Evolutionary conservation across 2,797 vertebrate species (phyloP), one percentile per base, ranked within the genome.

Genomic region (Myoxocephalus aenaeus): DNA sequence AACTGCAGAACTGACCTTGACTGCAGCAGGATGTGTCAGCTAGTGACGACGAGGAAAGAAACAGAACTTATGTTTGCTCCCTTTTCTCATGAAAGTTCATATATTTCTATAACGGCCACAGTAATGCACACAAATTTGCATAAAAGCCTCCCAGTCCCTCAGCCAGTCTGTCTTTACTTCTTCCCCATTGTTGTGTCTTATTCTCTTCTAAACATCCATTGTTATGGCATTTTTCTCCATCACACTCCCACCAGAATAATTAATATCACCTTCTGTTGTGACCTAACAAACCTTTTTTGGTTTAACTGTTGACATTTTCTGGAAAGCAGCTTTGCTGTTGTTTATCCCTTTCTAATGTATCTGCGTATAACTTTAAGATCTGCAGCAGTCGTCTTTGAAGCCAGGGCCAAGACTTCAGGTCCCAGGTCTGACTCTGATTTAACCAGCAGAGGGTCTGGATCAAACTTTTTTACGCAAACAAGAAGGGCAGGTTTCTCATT

Each of bases 381-480:
- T 15, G 50, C 59, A 56, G 63, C 48, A 15, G 65, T 36, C 0
- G 58, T 63, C 88, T 90, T 90, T 92, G 88, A 91, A 90, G 85
- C 83, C 51, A 3, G 1, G 13, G 88, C 89, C 89, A 90, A 91
- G 82, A 82, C 65, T 88, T 85, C 84, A 85, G 83, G 80, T 89
- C 79, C 69, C 54, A 76, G 79, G 76, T 87, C 89, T 90, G 90
- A 90, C 80, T 89, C 76, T 88, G 75, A 90, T 93, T 90, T 86
- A 88, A 74, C 72, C 74, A 71, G 70, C 79, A 58, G 59, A 84
- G 68, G 38, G 32, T 85, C 73, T 84, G 79, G 83, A 86, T 88
- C 77, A 75, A 79, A 79, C 84, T 75, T 70, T 65, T 36, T 73
- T 82, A 77, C 72, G 81, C 77, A 90, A 88, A 90, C 73, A 87